Percentiles rank a stretch among this genome's conserved stretches.
These are phyloP conservation scores for Eupsilia transversa DNA, from an alignment of 2,888 invertebrate species.

Conservation along the genomic window DNA sequence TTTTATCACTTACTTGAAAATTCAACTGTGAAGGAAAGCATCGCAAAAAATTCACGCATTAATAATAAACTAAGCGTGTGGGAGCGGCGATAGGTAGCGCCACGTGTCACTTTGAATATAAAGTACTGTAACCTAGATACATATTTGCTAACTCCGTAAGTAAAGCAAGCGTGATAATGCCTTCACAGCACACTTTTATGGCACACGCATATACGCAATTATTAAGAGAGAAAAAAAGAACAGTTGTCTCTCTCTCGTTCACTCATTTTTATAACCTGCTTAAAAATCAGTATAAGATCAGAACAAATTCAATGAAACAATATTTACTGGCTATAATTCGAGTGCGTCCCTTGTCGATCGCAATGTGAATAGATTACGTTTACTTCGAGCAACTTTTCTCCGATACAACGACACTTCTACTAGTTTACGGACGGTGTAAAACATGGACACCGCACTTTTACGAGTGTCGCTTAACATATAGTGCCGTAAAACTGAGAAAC, in stretches of 20 bases:
- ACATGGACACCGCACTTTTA: conserved; percentile 85
- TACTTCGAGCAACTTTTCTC: conserved; percentile 77
- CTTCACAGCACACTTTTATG: conserved; percentile 50
- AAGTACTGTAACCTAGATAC: conserved; percentile 64
- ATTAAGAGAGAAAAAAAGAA: conserved; percentile 16
- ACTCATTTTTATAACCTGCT: conserved; percentile 38
- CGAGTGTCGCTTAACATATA: conserved; percentile 87
- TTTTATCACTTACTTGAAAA: conserved; percentile 47
- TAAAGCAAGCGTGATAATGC: conserved; percentile 64
- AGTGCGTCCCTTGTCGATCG: conserved; percentile 70
- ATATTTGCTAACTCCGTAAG: conserved; percentile 59
- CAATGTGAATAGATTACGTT: conserved; percentile 77
- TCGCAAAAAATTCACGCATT: conserved; percentile 64
- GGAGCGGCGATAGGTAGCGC: conserved; percentile 59
- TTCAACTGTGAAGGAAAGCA: conserved; percentile 47
- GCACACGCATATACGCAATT: conserved; percentile 54
- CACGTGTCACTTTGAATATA: conserved; percentile 65
- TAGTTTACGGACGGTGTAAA: conserved; percentile 86
- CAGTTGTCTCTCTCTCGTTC: too few relatives aligned
- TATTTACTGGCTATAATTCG: conserved; percentile 74
- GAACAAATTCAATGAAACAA: conserved; percentile 69
- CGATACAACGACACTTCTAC: conserved; percentile 79
- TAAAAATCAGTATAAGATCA: conserved; percentile 48
- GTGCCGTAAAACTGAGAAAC: conserved; percentile 83
- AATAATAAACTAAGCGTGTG: conserved; percentile 65